These are phyloP conservation scores for Stenchaetothrips biformis DNA, from an alignment of 2,888 invertebrate genomes.

Conservation along the genomic window DNA sequence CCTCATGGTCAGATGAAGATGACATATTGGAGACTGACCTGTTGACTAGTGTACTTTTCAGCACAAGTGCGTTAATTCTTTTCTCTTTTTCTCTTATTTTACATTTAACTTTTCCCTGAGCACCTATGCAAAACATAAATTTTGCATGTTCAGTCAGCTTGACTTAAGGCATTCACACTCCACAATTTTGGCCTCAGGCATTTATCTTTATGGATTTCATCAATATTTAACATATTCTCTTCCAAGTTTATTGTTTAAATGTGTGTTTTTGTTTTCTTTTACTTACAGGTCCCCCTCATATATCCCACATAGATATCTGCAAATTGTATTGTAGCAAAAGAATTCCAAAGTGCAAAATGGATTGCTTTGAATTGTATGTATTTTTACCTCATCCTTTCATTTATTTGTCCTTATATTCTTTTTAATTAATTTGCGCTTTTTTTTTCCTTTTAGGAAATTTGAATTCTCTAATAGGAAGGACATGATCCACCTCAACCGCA, in stretches of 20 bases:
- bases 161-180: too few species aligned
- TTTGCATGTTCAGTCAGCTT: too few species aligned
- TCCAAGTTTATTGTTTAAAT: background rate
- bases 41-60: background rate
- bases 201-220: too few species aligned
- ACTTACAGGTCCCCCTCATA: background rate
- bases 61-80: slow-evolving; percentile 4
- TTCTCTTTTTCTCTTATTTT: background rate
- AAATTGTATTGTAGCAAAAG: background rate
- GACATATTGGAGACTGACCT: background rate
- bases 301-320: background rate
- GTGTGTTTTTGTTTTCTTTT: background rate
- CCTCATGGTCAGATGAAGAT: background rate
- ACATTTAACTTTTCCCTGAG: background rate
- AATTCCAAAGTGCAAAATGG: background rate
- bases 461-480: background rate
- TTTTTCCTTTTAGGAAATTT: background rate
- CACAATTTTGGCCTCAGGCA: too few species aligned
- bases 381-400: background rate
- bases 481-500: background rate
- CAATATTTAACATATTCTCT: too few species aligned
- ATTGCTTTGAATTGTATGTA: slow-evolving; percentile 5
- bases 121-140: background rate
- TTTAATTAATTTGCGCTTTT: background rate
- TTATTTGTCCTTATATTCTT: background rate